Evolutionary conservation across 2,113 vertebrate species (phyloP), one percentile per base, ranked within the genome.

Genomic region (Chionodraco myersi): DNA sequence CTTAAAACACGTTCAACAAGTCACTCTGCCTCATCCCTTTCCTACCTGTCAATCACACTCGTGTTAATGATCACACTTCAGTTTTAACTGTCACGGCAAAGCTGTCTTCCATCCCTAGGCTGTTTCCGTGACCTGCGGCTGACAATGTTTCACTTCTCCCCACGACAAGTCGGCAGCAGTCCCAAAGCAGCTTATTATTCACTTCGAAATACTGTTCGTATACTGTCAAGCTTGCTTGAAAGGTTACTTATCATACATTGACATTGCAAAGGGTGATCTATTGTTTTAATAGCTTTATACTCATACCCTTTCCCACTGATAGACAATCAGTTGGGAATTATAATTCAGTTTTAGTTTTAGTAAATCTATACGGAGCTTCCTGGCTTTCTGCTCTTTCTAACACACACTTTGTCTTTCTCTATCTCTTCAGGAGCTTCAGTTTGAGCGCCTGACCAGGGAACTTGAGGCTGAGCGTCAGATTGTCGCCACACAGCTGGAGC

Each of bases 391-490:
- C 30, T 59, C 14, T 16, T 8, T 67, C 36, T 74, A 63, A 77
- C 30, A 44, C 16, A 18, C 51, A 8, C 8, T 53, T 34, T 64
- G 18, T 62, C 48, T 63, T 51, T 45, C 26, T 57, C 13, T 60
- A 4, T 67, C 77, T 70, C 91, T 92, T 76, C 94, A 99, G 98
- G 98, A 99, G 89, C 95, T 99, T 81, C 98, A 99, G 90, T 99
- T 99, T 94, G 98, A 99, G 89, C 96, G 98, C 80, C 93, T 99
- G 91, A 99, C 98, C 85, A 95, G 98, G 87, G 98, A 99, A 91
- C 96, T 99, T 88, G 98, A 99, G 91, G 97, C 98, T 6, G 98
- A 99, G 86, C 96, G 97, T 90, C 97, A 99, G 79, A 98, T 99
- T 82, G 98, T 99, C 0, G 97, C 98, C 47, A 98, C 96, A 89